Base-by-base conservation (phyloP, 2,113 vertebrate genomes). In the Colistium nudipinnis region DNA sequence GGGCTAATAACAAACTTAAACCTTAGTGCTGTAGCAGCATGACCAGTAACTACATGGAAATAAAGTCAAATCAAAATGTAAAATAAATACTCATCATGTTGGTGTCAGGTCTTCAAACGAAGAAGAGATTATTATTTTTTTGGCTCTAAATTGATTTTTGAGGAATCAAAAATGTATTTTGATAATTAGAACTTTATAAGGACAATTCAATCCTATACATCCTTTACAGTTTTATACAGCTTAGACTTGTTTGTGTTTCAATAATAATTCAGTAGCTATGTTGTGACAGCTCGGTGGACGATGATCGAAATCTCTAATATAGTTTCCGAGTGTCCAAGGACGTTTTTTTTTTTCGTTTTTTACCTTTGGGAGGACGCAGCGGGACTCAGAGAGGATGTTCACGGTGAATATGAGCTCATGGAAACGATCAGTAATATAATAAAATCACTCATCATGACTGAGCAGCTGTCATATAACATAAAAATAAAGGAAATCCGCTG, bases 401-500 rank as follows among this genome's bases (percentile, higher is more conserved):
- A 71, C 48, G 28, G 8, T 48, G 28, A 55, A 20, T 54, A 17
- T 19, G 38, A 48, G 61, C 25, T 6, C 25, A 49, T 19, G 49
- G 10, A 55, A 62, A 28, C 6, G 30, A 28, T 17, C 22, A 59
- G 19, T 22, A 27, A 44, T 24, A 9, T 4, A 24, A 25, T n/a
- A n/a, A 8, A 39, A 31, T 61, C 48, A 41, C 5, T 9, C 9
- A 13, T 10, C 6, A 3, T 59, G 52, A 39, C 28, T 38, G 51
- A 52, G 43, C 11, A 51, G 12, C 4, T 7, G 39, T 17, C 44
- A 45, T 14, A 6, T 30, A 14, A 30, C 8, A 19, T 16, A 11
- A 33, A 53, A 48, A 53, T 53, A 14, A 44, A 65, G 47, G 8
- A 17, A 39, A 72, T 62, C 53, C 57, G 22, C 27, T 35, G 11